These are phyloP conservation scores for Rapana venosa DNA, from an alignment of 2,888 invertebrate species.

Conservation along the genomic window DNA sequence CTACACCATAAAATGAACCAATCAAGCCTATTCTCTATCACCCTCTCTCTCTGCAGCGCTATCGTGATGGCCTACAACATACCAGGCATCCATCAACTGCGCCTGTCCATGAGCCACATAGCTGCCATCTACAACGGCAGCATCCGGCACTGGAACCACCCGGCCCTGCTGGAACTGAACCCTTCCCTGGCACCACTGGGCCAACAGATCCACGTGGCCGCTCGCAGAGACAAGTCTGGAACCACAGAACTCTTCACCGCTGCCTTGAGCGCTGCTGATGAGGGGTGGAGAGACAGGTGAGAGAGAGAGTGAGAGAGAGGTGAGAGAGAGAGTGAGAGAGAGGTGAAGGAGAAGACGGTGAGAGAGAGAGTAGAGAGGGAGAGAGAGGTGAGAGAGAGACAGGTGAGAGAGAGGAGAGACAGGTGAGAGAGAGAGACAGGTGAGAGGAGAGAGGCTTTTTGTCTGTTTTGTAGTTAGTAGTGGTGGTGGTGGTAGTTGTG, in stretches of 20 bases:
- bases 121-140: slow-evolving; percentile 74
- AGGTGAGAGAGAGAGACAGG: too few species aligned
- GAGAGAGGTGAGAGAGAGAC: too few species aligned
- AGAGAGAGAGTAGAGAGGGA: too few species aligned
- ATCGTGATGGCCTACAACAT: slow-evolving; percentile 70
- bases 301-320: too few species aligned
- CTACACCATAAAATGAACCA: slow-evolving; percentile 28
- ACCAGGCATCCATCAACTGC: slow-evolving; percentile 57
- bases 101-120: slow-evolving; percentile 62
- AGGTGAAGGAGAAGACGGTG: too few species aligned
- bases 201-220: slow-evolving; percentile 63
- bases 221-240: slow-evolving; percentile 73
- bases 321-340: too few species aligned
- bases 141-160: slow-evolving; percentile 67
- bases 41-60: slow-evolving; percentile 58
- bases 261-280: slow-evolving; percentile 63
- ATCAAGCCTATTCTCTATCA: too few species aligned
- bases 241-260: slow-evolving; percentile 71
- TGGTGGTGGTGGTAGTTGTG: too few species aligned
- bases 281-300: slow-evolving; percentile 57
- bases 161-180: slow-evolving; percentile 58
- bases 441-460: too few species aligned
- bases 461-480: too few species aligned
- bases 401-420: too few species aligned
- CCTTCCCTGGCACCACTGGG: slow-evolving; percentile 58